phyloP scores from a whole-genome alignment of 1,140 invertebrate species.

The Bombus cullumanus region DNA sequence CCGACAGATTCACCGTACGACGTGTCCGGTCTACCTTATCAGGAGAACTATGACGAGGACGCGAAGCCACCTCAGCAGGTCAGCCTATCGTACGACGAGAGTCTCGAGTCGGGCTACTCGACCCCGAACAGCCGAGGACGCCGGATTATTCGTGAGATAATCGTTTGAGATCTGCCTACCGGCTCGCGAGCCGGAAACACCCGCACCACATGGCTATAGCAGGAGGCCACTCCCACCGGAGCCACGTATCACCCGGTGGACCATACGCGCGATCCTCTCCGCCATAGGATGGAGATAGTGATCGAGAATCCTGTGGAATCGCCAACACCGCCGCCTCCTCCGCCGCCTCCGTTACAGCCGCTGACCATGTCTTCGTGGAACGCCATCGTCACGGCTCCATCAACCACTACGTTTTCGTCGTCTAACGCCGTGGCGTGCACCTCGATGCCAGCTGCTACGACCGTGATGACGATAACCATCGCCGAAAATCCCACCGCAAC shows the following conservation, averaged over 20 bases:
- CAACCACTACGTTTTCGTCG: background rate
- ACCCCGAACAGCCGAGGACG: constrained; percentile 95
- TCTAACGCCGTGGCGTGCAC: background rate
- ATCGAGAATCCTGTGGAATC: constrained; percentile 75
- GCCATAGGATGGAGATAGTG: constrained; percentile 80
- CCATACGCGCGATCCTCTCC: constrained; percentile 40
- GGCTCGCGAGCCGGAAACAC: constrained; percentile 81
- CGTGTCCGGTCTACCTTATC: constrained; percentile 94
- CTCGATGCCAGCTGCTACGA: constrained; percentile 10
- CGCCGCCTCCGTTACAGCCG: constrained; percentile 46
- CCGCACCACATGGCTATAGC: constrained; percentile 82
- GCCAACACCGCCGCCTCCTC: constrained; percentile 49
- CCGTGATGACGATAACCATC: constrained; percentile 53
- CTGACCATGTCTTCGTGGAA: background rate
- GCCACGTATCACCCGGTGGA: constrained; percentile 53
- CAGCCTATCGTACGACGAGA: constrained; percentile 95
- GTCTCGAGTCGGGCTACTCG: constrained; percentile 95
- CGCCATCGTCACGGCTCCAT: background rate
- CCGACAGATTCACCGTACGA: constrained; percentile 94
- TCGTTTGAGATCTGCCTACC: constrained; percentile 89
- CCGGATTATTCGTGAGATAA: constrained; percentile 96
- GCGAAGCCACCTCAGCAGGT: constrained; percentile 91
- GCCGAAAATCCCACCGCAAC: constrained; percentile 52
- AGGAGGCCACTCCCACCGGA: constrained; percentile 75
- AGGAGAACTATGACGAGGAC: constrained; percentile 89